phyloP scores from a whole-genome alignment of 2,888 invertebrate species.

The Mesorhabditis spiculigera region DNA sequence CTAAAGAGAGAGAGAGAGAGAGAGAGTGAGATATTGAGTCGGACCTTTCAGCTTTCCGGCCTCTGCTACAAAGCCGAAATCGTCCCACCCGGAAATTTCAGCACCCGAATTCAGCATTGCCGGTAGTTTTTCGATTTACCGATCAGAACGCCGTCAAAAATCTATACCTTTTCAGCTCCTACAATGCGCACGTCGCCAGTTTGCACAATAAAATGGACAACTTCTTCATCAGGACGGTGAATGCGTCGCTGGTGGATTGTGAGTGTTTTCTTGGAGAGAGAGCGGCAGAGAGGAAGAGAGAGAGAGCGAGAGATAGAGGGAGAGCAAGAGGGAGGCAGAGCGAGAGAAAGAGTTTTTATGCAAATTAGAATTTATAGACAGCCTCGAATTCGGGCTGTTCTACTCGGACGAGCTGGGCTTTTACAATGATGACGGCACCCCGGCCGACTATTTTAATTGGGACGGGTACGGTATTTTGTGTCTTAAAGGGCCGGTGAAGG shows the following conservation, averaged over 20 bases:
- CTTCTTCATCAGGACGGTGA: neutral
- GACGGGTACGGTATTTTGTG: neutral
- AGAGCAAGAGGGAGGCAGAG: too few species aligned
- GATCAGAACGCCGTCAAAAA: neutral
- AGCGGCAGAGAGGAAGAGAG: too few species aligned
- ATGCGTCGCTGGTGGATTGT: neutral
- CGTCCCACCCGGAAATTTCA: neutral
- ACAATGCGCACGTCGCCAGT: neutral
- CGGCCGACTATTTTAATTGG: conserved; percentile 6
- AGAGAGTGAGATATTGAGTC: too few species aligned
- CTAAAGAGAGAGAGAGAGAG: too few species aligned
- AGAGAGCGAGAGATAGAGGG: too few species aligned
- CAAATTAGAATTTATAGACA: neutral
- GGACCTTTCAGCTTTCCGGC: neutral
- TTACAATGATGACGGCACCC: conserved; percentile 1
- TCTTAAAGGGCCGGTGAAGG: neutral
- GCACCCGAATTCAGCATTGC: neutral
- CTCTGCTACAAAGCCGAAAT: conserved; percentile 3
- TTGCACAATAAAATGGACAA: neutral
- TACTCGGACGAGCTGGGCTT: neutral
- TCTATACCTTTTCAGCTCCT: too few species aligned
- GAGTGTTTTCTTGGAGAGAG: neutral
- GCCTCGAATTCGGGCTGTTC: conserved; percentile 4
- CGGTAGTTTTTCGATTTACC: neutral
- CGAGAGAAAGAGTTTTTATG: too few species aligned